Evolutionary conservation across 2,888 invertebrate genomes (phyloP).

Genomic region (Willowsia nigromaculata): DNA sequence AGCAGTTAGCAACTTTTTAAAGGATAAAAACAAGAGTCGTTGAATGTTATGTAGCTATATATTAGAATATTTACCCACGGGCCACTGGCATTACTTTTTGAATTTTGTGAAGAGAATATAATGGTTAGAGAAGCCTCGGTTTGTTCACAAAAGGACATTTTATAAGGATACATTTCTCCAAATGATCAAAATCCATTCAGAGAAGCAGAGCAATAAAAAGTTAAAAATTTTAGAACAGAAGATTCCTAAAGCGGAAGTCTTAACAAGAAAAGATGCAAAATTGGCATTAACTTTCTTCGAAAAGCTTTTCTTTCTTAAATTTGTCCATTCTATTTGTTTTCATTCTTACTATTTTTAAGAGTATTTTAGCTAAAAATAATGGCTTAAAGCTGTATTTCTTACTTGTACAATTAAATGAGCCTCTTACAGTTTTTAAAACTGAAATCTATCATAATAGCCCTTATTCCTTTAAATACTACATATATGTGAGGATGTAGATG

Average conservation of each 20-base stretch:
- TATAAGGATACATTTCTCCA: not conserved
- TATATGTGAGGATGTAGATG: no score
- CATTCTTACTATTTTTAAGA: no score
- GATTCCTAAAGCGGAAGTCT: not conserved
- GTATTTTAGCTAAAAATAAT: no score
- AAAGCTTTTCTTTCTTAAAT: no score
- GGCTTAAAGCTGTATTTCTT: no score
- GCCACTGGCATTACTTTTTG: conserved; percentile 10
- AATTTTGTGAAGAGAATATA: not conserved
- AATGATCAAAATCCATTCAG: conserved; percentile 21
- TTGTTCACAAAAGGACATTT: not conserved
- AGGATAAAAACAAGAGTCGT: not conserved
- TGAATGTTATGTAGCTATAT: not conserved
- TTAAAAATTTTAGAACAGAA: not conserved
- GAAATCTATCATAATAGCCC: no score
- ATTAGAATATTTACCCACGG: conserved; percentile 21
- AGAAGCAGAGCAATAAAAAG: conserved; percentile 2
- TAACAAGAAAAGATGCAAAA: not conserved
- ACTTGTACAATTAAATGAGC: no score
- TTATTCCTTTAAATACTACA: no score
- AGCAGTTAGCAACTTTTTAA: not conserved
- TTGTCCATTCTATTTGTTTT: no score
- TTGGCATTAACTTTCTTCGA: conserved; percentile 5
- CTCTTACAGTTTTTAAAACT: no score
- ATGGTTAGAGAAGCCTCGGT: not conserved